Percentiles rank a stretch among this genome's conserved stretches.
Evolutionary conservation across 2,888 invertebrate species (phyloP).

Genomic region (Hydraecia micacea): DNA sequence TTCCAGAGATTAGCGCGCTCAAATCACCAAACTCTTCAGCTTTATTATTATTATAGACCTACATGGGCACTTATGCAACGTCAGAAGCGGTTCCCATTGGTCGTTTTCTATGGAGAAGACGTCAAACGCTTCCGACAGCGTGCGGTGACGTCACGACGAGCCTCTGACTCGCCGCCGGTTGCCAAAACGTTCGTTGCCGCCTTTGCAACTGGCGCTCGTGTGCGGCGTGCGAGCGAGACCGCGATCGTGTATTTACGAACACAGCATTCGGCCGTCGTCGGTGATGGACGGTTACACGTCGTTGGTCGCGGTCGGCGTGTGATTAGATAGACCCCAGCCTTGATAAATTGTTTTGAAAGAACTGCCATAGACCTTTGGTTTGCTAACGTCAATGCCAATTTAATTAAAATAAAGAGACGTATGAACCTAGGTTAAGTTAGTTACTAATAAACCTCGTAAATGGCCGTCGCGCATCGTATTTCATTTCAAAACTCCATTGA

Average conservation of each 20-base stretch:
- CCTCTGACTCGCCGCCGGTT: neutral
- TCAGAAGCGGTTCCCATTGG: neutral
- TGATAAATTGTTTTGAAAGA: neutral
- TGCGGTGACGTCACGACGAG: neutral
- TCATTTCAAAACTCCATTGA: neutral
- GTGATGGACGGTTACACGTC: neutral
- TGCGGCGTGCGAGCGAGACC: neutral
- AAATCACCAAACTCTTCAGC: neutral
- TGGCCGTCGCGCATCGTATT: neutral
- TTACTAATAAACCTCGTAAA: neutral
- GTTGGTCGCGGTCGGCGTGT: neutral
- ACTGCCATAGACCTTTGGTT: neutral
- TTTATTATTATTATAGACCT: neutral
- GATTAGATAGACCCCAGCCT: neutral
- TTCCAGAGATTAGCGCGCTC: neutral
- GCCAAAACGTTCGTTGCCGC: neutral
- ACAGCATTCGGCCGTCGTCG: neutral
- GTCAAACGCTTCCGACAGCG: neutral
- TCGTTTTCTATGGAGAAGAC: neutral
- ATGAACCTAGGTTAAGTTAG: neutral
- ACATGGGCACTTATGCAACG: neutral
- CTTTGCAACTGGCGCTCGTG: neutral
- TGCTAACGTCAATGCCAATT: neutral
- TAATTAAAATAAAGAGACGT: neutral
- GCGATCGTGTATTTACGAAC: neutral